Conservation (phyloP, 1,140 invertebrate species). For the Saccostrea echinata region DNA sequence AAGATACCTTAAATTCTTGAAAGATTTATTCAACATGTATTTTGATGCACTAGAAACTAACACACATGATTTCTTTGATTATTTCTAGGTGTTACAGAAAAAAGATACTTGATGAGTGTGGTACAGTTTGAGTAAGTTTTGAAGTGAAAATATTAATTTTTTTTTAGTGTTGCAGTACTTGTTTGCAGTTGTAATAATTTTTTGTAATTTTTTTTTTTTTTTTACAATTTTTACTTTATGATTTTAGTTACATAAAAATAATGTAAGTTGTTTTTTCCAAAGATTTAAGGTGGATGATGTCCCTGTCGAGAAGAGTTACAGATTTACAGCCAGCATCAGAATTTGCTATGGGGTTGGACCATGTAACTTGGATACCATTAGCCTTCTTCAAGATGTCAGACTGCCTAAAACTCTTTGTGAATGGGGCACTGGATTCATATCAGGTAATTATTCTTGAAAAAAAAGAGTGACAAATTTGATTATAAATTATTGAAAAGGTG, state of each 20-base stretch:
- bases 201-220: too few relatives aligned
- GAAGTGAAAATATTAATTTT: too few relatives aligned
- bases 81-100: background rate
- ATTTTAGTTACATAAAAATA: too few relatives aligned
- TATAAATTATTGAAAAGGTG: too few relatives aligned
- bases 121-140: slow-evolving; percentile 12
- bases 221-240: too few relatives aligned
- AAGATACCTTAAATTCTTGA: too few relatives aligned
- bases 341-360: background rate
- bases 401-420: slow-evolving; percentile 36
- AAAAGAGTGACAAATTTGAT: too few relatives aligned
- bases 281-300: slow-evolving; percentile 23
- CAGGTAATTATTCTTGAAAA: background rate
- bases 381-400: background rate
- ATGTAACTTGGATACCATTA: background rate
- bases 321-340: background rate
- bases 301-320: background rate
- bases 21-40: too few relatives aligned
- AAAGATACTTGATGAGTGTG: slow-evolving; percentile 27
- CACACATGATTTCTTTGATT: background rate
- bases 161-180: too few relatives aligned
- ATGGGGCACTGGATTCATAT: slow-evolving; percentile 24
- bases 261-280: too few relatives aligned
- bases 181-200: too few relatives aligned
- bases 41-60: too few relatives aligned